Base-by-base conservation (phyloP, 2,113 vertebrate genomes). In the Hassar affinis region DNA sequence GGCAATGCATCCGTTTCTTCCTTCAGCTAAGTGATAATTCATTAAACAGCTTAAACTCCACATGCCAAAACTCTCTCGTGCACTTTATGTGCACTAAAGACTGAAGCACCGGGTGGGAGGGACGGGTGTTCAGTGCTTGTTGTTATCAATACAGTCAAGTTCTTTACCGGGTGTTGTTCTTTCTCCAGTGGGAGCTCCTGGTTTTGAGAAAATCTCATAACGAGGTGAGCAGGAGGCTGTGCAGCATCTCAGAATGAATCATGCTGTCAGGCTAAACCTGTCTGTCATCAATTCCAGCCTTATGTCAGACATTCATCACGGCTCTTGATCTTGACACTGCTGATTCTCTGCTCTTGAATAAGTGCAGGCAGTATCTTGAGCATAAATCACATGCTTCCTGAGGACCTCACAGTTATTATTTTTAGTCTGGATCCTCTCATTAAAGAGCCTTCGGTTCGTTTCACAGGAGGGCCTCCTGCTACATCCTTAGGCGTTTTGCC, bases 21-120 rank as follows among this genome's bases (percentile, higher is more conserved):
- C 56, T 54, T 62, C 6, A 25, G 71, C 76, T 27, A 59, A 85
- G 72, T 69, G 80, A 83, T 88, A 82, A 88, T 89, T 87, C 87
- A 90, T 88, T 87, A 89, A 91, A 90, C 3, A 83, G 80, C 81
- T 56, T 51, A 52, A 87, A 82, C 22, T 68, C 51, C 30, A 85
- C 8, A 25, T 15, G 18, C 38, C 51, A 45, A 47, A 66, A 79
- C 38, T 83, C 68, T 75, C 9, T 51, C 2, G n/a, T 79, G 49
- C 51, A 62, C 27, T 66, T 54, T 25, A 74, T 27, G 27, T 45
- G 72, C 47, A 45, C n/a, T 56, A 27, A 22, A 78, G 72, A 78
- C 74, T 84, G 66, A 66, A 82, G 84, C 75, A 84, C 0, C 54
- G 7, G 15, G 57, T n/a, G n/a, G n/a, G n/a, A n/a, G 45, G n/a